A percentile compares a stretch with the other conserved stretches of the same genome.
Conservation (phyloP, 2,888 invertebrate genomes). For the Hemithea aestivaria region DNA sequence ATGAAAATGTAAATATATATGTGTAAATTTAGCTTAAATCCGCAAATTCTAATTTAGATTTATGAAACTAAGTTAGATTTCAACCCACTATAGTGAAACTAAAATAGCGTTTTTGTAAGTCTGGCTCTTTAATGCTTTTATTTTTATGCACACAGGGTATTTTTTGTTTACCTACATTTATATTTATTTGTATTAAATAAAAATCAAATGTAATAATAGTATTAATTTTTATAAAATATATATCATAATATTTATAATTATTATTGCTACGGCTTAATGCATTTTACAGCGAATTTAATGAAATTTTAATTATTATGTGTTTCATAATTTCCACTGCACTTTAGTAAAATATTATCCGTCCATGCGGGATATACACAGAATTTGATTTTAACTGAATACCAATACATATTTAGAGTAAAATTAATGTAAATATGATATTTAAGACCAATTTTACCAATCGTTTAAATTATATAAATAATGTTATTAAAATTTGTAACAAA, state of each 20-base stretch:
- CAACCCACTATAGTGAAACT: constrained; percentile 12
- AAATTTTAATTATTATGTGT: constrained; percentile 15
- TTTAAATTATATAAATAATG: constrained; percentile 17
- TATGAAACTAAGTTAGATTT: constrained; percentile 18
- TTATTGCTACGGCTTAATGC: constrained; percentile 8
- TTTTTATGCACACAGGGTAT: constrained; percentile 43
- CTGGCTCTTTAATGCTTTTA: constrained; percentile 19
- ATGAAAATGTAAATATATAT: constrained; percentile 30
- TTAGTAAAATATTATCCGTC: constrained; percentile 64
- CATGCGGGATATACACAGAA: constrained; percentile 61
- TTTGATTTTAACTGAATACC: constrained; percentile 43
- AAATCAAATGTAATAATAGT: not conserved
- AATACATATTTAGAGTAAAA: constrained; percentile 50
- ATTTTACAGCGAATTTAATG: constrained; percentile 12
- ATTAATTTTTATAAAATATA: not conserved
- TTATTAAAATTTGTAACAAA: too few species aligned
- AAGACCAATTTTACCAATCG: constrained; percentile 15
- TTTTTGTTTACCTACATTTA: constrained; percentile 8
- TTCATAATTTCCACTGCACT: constrained; percentile 24
- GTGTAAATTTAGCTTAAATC: constrained; percentile 27
- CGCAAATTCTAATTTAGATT: constrained; percentile 27
- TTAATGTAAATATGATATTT: constrained; percentile 29
- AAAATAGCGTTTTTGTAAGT: constrained; percentile 4
- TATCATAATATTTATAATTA: not conserved
- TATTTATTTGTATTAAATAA: constrained; percentile 5